These are phyloP conservation scores for Nestor notabilis DNA, from an alignment of 2,113 vertebrate genomes.

Conservation along the genomic window DNA sequence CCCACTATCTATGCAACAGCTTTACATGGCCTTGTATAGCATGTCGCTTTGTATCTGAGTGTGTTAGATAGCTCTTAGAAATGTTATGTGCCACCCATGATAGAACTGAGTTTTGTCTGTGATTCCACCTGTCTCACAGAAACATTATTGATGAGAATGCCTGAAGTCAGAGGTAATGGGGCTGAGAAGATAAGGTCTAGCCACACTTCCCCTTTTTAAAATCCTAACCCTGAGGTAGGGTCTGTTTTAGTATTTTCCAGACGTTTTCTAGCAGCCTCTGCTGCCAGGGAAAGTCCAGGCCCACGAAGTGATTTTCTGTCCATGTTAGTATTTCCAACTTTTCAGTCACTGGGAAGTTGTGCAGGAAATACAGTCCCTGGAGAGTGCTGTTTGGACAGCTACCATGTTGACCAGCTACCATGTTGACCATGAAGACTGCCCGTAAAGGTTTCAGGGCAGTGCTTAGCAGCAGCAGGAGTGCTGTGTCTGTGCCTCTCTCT, in stretches of 20 bases:
- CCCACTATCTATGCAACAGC: neutral
- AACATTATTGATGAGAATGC: accelerated
- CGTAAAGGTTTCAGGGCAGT: neutral
- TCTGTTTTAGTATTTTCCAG: neutral
- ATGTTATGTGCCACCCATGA: neutral
- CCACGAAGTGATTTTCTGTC: neutral
- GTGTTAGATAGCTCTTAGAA: neutral
- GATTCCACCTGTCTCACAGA: neutral
- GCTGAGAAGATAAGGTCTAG: neutral
- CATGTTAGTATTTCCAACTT: neutral
- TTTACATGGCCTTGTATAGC: neutral
- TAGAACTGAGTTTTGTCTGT: neutral
- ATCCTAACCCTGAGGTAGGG: neutral
- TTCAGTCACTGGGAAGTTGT: neutral
- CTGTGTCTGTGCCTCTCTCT: neutral
- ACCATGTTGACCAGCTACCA: neutral
- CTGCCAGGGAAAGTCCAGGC: neutral
- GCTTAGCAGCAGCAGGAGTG: neutral
- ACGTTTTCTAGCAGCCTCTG: neutral
- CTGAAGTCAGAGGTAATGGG: neutral
- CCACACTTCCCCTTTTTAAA: neutral
- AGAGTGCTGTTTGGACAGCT: neutral
- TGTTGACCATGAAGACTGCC: neutral
- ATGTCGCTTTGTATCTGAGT: neutral
- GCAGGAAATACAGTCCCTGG: neutral